Evolutionary conservation across 2,888 invertebrate species (phyloP).

Genomic region (Hololepta plana): DNA sequence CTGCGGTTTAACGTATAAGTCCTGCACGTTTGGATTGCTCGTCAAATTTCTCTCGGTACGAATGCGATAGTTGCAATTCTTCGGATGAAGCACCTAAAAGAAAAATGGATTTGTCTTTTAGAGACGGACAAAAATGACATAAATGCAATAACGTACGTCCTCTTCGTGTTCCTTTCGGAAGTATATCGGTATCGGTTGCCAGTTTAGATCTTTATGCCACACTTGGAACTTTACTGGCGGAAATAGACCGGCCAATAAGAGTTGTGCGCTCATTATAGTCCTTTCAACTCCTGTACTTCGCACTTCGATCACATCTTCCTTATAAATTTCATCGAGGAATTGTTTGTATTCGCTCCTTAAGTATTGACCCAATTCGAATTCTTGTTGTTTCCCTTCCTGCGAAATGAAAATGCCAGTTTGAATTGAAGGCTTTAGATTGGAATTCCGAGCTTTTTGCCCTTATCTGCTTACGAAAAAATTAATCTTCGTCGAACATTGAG

Average conservation of each 20-base stretch:
- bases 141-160: slow-evolving; percentile 14
- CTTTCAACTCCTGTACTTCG: slow-evolving; percentile 52
- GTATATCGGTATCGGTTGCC: slow-evolving; percentile 39
- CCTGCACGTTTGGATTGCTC: slow-evolving; percentile 10
- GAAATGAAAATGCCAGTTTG: too few relatives aligned
- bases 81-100: slow-evolving; percentile 13
- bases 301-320: slow-evolving; percentile 35
- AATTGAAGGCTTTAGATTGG: too few relatives aligned
- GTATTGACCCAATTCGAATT: slow-evolving; percentile 41
- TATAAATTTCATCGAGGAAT: slow-evolving; percentile 38
- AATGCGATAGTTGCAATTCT: slow-evolving; percentile 11
- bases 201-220: slow-evolving; percentile 37
- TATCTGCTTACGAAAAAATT: too few relatives aligned
- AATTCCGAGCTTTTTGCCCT: too few relatives aligned
- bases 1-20: slow-evolving; percentile 13
- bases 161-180: slow-evolving; percentile 12
- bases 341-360: slow-evolving; percentile 39
- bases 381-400: slow-evolving; percentile 19
- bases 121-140: not conserved
- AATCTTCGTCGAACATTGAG: too few relatives aligned
- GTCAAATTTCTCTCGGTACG: slow-evolving; percentile 9
- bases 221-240: slow-evolving; percentile 34
- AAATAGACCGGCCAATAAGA: slow-evolving; percentile 49
- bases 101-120: slow-evolving; percentile 3
- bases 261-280: slow-evolving; percentile 50